phyloP scores from a whole-genome alignment of 2,888 invertebrate genomes.

The Drosophila picticornis region DNA sequence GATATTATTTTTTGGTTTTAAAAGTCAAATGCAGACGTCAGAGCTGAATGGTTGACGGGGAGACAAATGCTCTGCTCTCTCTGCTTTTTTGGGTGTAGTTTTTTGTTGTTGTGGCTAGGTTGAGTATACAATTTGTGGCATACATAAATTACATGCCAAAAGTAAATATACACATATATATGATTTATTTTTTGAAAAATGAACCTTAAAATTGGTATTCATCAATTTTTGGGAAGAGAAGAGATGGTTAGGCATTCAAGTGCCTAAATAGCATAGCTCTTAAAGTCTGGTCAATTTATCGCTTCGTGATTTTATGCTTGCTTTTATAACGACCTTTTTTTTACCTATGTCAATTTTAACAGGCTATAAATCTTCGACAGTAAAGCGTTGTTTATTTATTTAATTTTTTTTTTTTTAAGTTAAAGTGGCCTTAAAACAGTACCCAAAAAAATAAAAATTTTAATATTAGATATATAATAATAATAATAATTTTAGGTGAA shows the following conservation, averaged over 20 bases:
- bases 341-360: conserved; percentile 1
- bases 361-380: not conserved
- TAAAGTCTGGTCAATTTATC: conserved; percentile 4
- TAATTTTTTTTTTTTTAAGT: not conserved
- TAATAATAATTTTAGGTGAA: not conserved
- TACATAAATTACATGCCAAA: not conserved
- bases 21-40: not conserved
- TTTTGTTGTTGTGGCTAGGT: not conserved
- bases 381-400: not conserved
- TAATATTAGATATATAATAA: not conserved
- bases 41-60: not conserved
- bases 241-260: not conserved
- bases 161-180: not conserved
- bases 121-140: conserved; percentile 1
- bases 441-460: not conserved
- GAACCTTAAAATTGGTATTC: conserved; percentile 1
- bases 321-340: not conserved
- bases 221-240: not conserved
- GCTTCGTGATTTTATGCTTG: not conserved
- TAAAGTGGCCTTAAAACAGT: not conserved
- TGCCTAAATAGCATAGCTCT: not conserved
- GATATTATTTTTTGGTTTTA: conserved; percentile 1
- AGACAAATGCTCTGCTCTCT: not conserved
- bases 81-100: not conserved
- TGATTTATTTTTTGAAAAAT: conserved; percentile 1